Conservation (phyloP, 2,797 vertebrate species). For the Bryconaethiops microstoma region DNA sequence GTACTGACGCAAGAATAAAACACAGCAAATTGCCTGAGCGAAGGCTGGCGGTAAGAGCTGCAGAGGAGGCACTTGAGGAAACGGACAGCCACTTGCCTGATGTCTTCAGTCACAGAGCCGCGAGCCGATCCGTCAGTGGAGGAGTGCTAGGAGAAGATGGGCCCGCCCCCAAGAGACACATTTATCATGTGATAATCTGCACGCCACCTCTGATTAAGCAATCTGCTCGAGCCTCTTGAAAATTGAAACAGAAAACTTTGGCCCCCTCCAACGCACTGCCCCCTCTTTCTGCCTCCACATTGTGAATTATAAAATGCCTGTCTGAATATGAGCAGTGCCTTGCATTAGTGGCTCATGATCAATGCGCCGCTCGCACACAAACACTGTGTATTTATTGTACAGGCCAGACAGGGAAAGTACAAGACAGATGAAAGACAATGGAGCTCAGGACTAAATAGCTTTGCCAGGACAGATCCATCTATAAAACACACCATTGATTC, state of each 20-base stretch:
- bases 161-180: slow-evolving; percentile 31
- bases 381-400: background rate
- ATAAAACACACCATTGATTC: background rate
- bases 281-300: background rate
- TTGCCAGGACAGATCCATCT: background rate
- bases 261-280: background rate
- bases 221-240: slow-evolving; percentile 16
- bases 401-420: slow-evolving; percentile 10
- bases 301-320: slow-evolving; percentile 34
- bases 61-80: slow-evolving; percentile 24
- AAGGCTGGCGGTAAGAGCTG: slow-evolving; percentile 22
- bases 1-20: slow-evolving; percentile 29
- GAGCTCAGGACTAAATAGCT: background rate
- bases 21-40: slow-evolving; percentile 28
- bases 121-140: slow-evolving; percentile 21
- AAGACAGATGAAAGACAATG: background rate
- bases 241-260: slow-evolving; percentile 19
- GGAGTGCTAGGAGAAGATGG: slow-evolving; percentile 11
- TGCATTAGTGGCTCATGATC: background rate
- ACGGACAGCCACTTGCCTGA: slow-evolving; percentile 41
- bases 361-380: background rate
- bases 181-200: slow-evolving; percentile 36
- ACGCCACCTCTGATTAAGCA: slow-evolving; percentile 34
- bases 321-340: slow-evolving; percentile 29
- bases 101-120: slow-evolving; percentile 27